A percentile compares a stretch with the other conserved stretches of the same genome.
Conservation (phyloP, 2,888 invertebrate genomes). For the Coleophora deauratella region DNA sequence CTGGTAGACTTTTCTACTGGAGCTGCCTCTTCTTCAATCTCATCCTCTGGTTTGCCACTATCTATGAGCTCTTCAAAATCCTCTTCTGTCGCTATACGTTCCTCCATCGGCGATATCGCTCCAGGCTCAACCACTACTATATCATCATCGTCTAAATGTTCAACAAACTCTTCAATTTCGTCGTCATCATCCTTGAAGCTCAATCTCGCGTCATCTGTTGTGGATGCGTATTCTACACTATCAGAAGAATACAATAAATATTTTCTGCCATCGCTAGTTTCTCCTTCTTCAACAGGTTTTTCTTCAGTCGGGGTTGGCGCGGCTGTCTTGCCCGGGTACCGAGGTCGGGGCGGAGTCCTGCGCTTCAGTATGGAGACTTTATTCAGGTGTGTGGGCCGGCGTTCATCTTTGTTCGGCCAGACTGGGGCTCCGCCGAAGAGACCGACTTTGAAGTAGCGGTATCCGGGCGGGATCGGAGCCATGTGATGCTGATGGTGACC, state of each 20-base stretch:
- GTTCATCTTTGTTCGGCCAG: conserved; percentile 70
- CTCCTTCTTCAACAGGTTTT: conserved; percentile 19
- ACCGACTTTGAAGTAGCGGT: conserved; percentile 76
- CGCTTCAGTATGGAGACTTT: conserved; percentile 76
- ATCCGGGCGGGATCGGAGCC: conserved; percentile 74
- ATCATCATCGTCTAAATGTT: conserved; percentile 72
- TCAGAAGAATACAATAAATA: conserved; percentile 78
- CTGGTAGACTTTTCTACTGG: conserved; percentile 57
- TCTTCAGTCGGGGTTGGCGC: conserved; percentile 25
- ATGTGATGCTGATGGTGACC: conserved; percentile 68
- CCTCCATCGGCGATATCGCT: conserved; percentile 73
- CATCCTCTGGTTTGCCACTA: conserved; percentile 74
- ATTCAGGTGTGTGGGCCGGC: conserved; percentile 48
- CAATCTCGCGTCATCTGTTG: conserved; percentile 68
- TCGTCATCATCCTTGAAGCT: conserved; percentile 43
- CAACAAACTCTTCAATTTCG: conserved; percentile 47
- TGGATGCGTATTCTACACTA: conserved; percentile 72
- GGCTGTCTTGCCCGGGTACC: conserved; percentile 44
- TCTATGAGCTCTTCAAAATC: conserved; percentile 80
- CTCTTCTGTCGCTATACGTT: conserved; percentile 77
- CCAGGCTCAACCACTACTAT: conserved; percentile 77
- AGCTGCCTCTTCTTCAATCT: conserved; percentile 40
- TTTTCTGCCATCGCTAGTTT: conserved; percentile 74
- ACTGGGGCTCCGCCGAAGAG: conserved; percentile 79
- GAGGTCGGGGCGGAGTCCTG: conserved; percentile 74